These are phyloP conservation scores for Hyperopisus bebe DNA, from an alignment of 2,113 vertebrate genomes.

Conservation along the genomic window DNA sequence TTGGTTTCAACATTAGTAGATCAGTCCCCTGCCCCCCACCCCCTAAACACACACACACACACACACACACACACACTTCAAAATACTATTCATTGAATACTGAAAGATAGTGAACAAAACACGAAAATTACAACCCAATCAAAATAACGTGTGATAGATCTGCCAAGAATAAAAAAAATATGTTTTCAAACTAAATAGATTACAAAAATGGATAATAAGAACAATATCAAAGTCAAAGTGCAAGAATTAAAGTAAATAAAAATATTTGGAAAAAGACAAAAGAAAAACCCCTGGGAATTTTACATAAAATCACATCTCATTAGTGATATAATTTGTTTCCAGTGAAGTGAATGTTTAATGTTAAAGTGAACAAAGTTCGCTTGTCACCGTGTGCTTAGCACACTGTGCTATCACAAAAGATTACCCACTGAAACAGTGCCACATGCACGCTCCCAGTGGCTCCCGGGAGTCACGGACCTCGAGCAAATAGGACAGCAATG, in stretches of 20 bases:
- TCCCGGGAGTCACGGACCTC: not conserved
- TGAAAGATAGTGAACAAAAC: not conserved
- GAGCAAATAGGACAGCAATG: not conserved
- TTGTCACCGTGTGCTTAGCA: not conserved
- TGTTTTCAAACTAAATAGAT: not conserved
- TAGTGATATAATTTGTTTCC: not conserved
- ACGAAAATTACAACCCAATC: not conserved
- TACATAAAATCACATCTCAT: not conserved
- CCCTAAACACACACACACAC: not conserved
- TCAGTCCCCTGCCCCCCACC: not conserved
- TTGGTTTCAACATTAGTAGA: not conserved
- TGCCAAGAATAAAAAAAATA: not conserved
- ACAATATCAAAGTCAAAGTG: not conserved
- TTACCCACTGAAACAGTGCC: not conserved
- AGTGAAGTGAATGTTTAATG: not conserved
- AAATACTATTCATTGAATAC: not conserved
- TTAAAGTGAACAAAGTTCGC: not conserved
- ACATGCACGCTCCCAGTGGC: not conserved
- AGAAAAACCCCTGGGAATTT: not conserved
- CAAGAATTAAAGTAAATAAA: not conserved
- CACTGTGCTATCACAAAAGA: not conserved
- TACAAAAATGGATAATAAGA: not conserved
- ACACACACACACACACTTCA: not conserved
- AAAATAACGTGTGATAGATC: not conserved
- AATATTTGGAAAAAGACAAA: not conserved